Percentiles rank a stretch among this genome's conserved stretches.
These are phyloP conservation scores for Heliconius sara DNA, from an alignment of 2,888 invertebrate genomes.

Conservation along the genomic window DNA sequence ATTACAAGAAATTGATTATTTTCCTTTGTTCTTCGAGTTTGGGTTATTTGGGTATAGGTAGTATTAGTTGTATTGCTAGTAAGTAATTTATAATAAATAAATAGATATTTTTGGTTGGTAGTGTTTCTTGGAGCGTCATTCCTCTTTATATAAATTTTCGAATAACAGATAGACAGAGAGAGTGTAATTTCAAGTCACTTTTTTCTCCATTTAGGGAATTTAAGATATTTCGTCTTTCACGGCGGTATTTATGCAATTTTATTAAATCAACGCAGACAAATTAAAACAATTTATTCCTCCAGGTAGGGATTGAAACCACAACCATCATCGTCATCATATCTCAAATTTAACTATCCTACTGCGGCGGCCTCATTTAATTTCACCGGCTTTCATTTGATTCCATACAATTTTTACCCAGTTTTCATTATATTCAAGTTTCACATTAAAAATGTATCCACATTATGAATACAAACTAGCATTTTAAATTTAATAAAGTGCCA, in stretches of 20 bases:
- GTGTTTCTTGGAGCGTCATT: no score
- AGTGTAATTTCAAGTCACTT: no score
- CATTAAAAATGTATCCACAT: slow-evolving; percentile 7
- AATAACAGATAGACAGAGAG: no score
- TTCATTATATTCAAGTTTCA: neutral
- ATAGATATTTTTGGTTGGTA: no score
- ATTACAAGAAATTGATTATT: slow-evolving; percentile 72
- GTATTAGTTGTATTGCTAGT: neutral
- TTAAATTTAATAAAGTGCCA: slow-evolving; percentile 39
- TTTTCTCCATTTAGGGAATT: no score
- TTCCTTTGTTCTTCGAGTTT: slow-evolving; percentile 64
- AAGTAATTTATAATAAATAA: no score
- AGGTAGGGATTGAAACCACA: neutral
- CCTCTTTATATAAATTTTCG: no score
- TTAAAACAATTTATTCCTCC: neutral
- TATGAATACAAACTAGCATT: slow-evolving; percentile 17
- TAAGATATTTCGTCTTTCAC: no score
- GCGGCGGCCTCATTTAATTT: no score
- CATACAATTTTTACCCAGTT: neutral
- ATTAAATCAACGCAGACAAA: no score
- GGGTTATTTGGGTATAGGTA: neutral
- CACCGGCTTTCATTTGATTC: neutral
- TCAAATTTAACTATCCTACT: neutral
- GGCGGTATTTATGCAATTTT: no score
- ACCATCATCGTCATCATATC: neutral